Evolutionary conservation across 2,797 vertebrate genomes (phyloP), one percentile per base, ranked within the genome.

Genomic region (Coccyzus lansbergi): DNA sequence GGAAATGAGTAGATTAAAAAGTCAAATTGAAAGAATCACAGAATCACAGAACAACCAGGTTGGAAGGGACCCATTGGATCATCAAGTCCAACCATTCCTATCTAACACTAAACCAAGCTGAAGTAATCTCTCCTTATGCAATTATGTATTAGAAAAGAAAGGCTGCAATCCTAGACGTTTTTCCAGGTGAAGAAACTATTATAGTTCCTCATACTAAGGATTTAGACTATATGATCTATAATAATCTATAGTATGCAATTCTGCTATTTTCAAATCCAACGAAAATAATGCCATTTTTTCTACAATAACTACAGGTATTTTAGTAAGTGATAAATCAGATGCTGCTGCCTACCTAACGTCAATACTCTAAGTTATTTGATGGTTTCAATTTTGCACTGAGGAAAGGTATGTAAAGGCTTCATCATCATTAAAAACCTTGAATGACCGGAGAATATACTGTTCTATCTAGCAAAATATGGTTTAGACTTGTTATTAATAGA

Each of bases 231-330:
- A 51, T 33, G 59, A 12, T 9, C 4, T 5, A 8, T 36, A 51
- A 51, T 34, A 17, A 33, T 14, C 49, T n/a, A 25, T 1, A 79
- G 29, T 24, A 49, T 3, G 2, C 15, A 51, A 34, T 20, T 63
- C 36, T 70, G 22, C 26, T 68, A 4, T 31, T 88, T 79, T 55
- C 53, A 88, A 83, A 42, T 4, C 4, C 21, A 83, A 52, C 26
- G 64, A 2, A 87, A 86, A 72, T 19, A 65, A 77, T 21, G 26
- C 5, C 3, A 1, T 28, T 49, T 64, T 40, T 12, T 0, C 0
- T n/a, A 26, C 34, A 82, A 36, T 33, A 88, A 70, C 25, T 42
- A 75, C 0, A 7, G 28, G 9, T 28, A 58, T 8, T 60, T 81
- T 31, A 72, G 11, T 31, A 60, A 58, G 14, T 28, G 15, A 83